Evolutionary conservation across 2,888 invertebrate species (phyloP).

Genomic region (Alcis repandata): DNA sequence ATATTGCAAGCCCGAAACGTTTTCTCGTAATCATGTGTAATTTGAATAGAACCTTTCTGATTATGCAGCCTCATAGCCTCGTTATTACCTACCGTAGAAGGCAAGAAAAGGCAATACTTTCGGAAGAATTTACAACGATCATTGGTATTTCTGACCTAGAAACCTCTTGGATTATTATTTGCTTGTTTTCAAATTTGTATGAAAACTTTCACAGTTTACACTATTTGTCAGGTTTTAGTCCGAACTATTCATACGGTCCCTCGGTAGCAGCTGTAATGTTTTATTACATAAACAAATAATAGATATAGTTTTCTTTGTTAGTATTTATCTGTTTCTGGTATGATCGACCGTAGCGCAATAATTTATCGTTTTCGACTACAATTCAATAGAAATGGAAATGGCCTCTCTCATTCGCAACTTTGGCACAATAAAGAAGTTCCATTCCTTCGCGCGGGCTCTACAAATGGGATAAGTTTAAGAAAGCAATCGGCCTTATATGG

Average conservation of each 20-base stretch:
- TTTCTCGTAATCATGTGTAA: conserved; percentile 58
- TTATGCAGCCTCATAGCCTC: conserved; percentile 51
- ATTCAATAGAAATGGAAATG: conserved; percentile 81
- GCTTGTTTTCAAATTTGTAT: too few species aligned
- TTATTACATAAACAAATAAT: too few species aligned
- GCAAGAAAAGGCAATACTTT: not conserved
- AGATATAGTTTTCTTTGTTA: not conserved
- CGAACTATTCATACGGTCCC: not conserved
- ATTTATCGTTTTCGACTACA: conserved; percentile 70
- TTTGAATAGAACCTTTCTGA: conserved; percentile 57
- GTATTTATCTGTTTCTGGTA: conserved; percentile 47
- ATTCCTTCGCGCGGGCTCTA: conserved; percentile 74
- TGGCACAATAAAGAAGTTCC: conserved; percentile 82
- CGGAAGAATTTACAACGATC: not conserved
- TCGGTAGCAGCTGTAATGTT: not conserved
- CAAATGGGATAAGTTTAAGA: conserved; percentile 85
- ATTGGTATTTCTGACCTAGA: not conserved
- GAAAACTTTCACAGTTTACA: not conserved
- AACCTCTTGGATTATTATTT: too few species aligned
- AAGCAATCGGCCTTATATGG: conserved; percentile 85
- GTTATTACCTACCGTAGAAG: not conserved
- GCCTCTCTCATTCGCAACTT: conserved; percentile 76
- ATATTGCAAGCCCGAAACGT: conserved; percentile 62
- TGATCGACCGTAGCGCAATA: conserved; percentile 52
- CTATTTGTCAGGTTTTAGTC: not conserved